Base-by-base conservation (phyloP, 2,888 invertebrate species). In the Folsomia candida region DNA sequence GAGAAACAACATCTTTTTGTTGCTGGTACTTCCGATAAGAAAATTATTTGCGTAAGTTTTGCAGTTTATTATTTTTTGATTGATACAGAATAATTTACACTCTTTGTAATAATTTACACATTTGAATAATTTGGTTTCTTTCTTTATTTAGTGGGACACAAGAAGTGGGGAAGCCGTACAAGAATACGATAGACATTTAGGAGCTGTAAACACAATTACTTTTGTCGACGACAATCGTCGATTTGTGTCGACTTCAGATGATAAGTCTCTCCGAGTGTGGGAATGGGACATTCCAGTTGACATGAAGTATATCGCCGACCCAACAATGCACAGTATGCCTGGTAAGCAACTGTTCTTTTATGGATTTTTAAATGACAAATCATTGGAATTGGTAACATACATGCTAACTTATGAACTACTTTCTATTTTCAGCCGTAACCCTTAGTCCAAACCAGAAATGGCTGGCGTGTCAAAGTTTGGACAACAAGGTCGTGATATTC, bases 231-330 rank as follows among this genome's bases (percentile, higher is more conserved):
- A 97, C 81, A 98, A 98, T 85, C 86, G 98, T 27, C 85, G 99
- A 80, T 99, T 99, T 84, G 97, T 98, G 2, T 96, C 98, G 20
- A 98, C 99, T 0, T 98, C 98, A 0, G 99, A 99, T 83, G 99
- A 99, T 84, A 99, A 99, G 85, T 97, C 96, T 82, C 87, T 99
- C 79, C 86, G 99, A 66, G 97, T 99, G 62, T 99, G 99, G 99
- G 99, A 99, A 86, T 99, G 99, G 98, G 94, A 94, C 82, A 94
- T 94, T 81, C 94, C 94, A 0, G 99, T 99, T 1, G 99, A 99
- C 84, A 99, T 99, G 92, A 99, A 99, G 83, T 97, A 99, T 84
- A 98, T 99, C 77, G 99, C 99, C 0, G 99, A 99, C 84, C 98
- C 99, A 0, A 90, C 94, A 0, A 97, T 99, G 95, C 99, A 99